Evolutionary conservation across 2,113 vertebrate genomes (phyloP).

Genomic region (Vulpes vulpes): DNA sequence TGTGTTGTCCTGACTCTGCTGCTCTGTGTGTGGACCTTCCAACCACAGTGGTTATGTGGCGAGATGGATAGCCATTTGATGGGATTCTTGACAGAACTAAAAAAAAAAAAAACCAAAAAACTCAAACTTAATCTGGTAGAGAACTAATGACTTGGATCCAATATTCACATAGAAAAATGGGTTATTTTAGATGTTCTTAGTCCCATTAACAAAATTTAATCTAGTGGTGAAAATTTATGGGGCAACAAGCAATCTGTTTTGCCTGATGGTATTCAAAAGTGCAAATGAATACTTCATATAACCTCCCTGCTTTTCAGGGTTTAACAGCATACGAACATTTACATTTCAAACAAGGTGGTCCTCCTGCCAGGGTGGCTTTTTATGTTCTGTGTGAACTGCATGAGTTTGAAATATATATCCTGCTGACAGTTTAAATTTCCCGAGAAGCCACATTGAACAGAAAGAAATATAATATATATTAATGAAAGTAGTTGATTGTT

Average conservation of each 20-base stretch:
- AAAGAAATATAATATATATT: conserved; percentile 70
- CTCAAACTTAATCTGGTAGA: conserved; percentile 49
- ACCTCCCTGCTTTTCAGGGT: conserved; percentile 51
- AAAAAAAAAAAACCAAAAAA: conserved; percentile 37
- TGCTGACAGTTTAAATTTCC: conserved; percentile 38
- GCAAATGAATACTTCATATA: conserved; percentile 34
- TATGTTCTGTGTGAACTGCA: background rate
- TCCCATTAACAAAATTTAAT: conserved; percentile 77
- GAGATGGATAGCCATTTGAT: background rate
- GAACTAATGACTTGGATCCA: conserved; percentile 64
- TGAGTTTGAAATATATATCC: background rate
- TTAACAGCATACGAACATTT: background rate
- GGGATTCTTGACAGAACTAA: background rate
- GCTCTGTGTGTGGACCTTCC: fast-evolving
- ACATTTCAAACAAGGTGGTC: conserved; percentile 57
- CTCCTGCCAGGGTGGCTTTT: background rate
- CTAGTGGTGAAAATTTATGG: conserved; percentile 67
- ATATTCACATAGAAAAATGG: conserved; percentile 65
- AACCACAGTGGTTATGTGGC: background rate
- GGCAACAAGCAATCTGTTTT: conserved; percentile 70
- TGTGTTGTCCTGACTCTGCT: too few species aligned
- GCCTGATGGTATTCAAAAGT: background rate
- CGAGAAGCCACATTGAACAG: conserved; percentile 49
- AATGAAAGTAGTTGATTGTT: conserved; percentile 69
- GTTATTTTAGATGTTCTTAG: conserved; percentile 64